Conservation (phyloP, 2,797 vertebrate species). For the Enteromius thamalakanensis region DNA sequence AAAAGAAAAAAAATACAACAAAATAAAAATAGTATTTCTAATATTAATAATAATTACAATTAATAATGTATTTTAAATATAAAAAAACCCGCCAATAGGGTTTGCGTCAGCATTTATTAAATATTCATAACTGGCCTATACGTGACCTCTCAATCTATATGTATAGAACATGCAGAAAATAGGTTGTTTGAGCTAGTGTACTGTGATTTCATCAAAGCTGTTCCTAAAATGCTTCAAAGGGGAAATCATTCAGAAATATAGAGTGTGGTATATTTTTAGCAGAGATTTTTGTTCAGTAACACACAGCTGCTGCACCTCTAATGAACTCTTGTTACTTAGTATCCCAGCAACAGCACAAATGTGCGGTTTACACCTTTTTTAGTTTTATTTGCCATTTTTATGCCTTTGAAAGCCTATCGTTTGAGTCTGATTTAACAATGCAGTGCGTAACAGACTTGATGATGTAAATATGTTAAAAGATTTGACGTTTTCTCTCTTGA, state of each 20-base stretch:
- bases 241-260: background rate
- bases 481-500: slow-evolving; percentile 3
- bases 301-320: slow-evolving; percentile 32
- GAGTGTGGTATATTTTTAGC: slow-evolving; percentile 8
- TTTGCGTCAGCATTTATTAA: slow-evolving; percentile 46
- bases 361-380: background rate
- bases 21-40: too few relatives aligned
- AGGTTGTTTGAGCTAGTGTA: background rate
- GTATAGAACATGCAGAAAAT: slow-evolving; percentile 46
- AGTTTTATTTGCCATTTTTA: slow-evolving; percentile 13
- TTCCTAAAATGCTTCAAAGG: slow-evolving; percentile 5
- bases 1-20: too few relatives aligned
- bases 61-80: too few relatives aligned
- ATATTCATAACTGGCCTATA: slow-evolving; percentile 64
- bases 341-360: slow-evolving; percentile 23
- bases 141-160: slow-evolving; percentile 57
- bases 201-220: background rate
- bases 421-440: slow-evolving; percentile 5
- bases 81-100: background rate
- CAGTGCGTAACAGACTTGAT: slow-evolving; percentile 1
- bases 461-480: slow-evolving; percentile 1
- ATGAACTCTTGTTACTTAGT: slow-evolving; percentile 5
- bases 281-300: background rate
- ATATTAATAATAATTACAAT: too few relatives aligned
- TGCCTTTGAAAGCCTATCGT: background rate